Evolutionary conservation across 2,888 invertebrate species (phyloP).

Genomic region (Cyclophora punctaria): DNA sequence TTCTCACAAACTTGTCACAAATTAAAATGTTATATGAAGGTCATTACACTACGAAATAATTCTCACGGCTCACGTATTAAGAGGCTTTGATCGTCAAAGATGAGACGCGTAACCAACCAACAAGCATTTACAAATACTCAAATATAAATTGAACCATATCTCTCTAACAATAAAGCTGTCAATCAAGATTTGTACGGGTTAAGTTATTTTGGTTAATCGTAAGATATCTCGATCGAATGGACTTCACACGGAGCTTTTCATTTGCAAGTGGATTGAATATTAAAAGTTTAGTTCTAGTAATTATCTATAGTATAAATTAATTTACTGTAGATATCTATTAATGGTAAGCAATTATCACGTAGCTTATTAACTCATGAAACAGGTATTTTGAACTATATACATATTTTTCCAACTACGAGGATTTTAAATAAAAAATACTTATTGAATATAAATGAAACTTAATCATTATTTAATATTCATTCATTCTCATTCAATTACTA

Average conservation of each 20-base stretch:
- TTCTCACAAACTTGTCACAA: constrained; percentile 54
- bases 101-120: constrained; percentile 42
- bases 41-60: constrained; percentile 62
- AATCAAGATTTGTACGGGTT: constrained; percentile 2
- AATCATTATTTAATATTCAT: too few relatives aligned
- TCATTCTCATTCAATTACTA: too few relatives aligned
- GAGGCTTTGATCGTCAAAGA: constrained; percentile 50
- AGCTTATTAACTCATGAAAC: too few relatives aligned
- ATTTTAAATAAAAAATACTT: too few relatives aligned
- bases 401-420: too few relatives aligned
- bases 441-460: too few relatives aligned
- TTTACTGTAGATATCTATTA: too few relatives aligned
- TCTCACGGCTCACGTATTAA: constrained; percentile 60
- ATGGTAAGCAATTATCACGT: too few relatives aligned
- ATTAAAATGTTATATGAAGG: constrained; percentile 40
- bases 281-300: too few relatives aligned
- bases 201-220: constrained; percentile 21
- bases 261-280: constrained; percentile 26
- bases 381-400: too few relatives aligned
- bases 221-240: constrained; percentile 44
- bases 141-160: constrained; percentile 23
- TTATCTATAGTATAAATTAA: too few relatives aligned
- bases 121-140: constrained; percentile 12
- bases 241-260: constrained; percentile 60
- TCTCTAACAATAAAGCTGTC: constrained; percentile 13